phyloP scores from a whole-genome alignment of 2,888 invertebrate genomes.

The Pristionchus exspectatus region DNA sequence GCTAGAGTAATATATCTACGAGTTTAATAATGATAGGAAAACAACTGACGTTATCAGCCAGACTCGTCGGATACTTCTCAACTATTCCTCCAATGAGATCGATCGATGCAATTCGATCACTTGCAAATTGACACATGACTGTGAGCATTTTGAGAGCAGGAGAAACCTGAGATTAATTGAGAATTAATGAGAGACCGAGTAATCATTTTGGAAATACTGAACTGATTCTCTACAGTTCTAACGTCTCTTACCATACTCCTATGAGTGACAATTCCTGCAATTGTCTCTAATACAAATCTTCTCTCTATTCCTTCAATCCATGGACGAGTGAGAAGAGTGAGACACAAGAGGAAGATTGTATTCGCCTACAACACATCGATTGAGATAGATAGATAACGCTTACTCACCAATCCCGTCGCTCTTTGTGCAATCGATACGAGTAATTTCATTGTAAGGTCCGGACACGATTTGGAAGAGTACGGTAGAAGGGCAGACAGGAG shows the following conservation, averaged over 20 bases:
- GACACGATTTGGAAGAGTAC: neutral
- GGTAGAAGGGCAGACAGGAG: constrained; percentile 38
- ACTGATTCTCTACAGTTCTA: too few species aligned
- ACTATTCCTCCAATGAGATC: constrained; percentile 36
- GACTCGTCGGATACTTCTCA: constrained; percentile 37
- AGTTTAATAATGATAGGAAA: neutral
- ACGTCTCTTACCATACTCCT: constrained; percentile 34
- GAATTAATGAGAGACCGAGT: neutral
- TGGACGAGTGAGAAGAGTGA: constrained; percentile 47
- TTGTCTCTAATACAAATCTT: constrained; percentile 12
- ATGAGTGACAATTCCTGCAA: constrained; percentile 28
- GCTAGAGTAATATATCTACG: constrained; percentile 8
- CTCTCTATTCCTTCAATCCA: constrained; percentile 30
- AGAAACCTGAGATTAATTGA: neutral
- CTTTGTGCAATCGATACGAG: constrained; percentile 35
- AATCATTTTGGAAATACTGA: neutral
- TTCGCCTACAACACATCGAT: constrained; percentile 40
- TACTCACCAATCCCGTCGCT: neutral
- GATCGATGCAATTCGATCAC: constrained; percentile 25
- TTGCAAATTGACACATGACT: constrained; percentile 10
- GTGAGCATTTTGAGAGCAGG: constrained; percentile 30
- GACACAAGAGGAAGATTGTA: constrained; percentile 40
- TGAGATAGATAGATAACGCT: neutral
- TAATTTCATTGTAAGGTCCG: neutral
- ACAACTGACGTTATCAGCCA: neutral